Evolutionary conservation across 2,888 invertebrate genomes (phyloP), one percentile per base, ranked within the genome.

Genomic region (Piscicola geometra): DNA sequence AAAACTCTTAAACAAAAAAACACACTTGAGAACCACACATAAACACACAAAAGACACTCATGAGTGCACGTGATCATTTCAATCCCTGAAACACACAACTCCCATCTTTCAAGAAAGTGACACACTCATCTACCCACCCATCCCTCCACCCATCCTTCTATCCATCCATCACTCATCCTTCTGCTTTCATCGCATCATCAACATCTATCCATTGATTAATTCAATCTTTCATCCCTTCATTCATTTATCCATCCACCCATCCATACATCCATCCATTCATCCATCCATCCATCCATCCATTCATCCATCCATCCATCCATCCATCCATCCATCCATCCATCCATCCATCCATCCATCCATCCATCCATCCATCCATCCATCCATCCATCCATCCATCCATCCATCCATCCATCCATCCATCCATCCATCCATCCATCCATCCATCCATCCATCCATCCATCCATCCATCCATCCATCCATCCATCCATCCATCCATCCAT

Each of bases 401-500:
- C 36, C 5, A 70, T 70, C 70, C 70, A 56, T 21, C 35, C 70
- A 41, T 70, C 47, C 25, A 70, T 36, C 47, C 70, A 70, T 70
- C 70, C 47, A 70, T 68, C 68, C 25, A 56, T 56, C 21, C 25
- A 18, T 56, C 25, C 25, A 33, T 28, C 21, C 33, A 30, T 33
- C 33, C 28, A 15, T n/a, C 32, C 9, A 28, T 21, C 35, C 70
- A 41, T 70, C 47, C 28, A 70, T 70, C 47, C 70, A 70, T 70
- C 70, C 47, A 70, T 70, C 47, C 47, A 41, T 70, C 70, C 70
- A 70, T 70, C 70, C 70, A 41, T 70, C 70, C 47, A 70, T 41
- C 70, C 47, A 70, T 70, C 70, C 47, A 41, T 70, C 70, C 47
- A 70, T 70, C 70, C 70, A 70, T 70, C 70, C 70, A 70, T 70